Base-by-base conservation (phyloP, 2,113 vertebrate genomes). In the Cyprinodon variegatus region DNA sequence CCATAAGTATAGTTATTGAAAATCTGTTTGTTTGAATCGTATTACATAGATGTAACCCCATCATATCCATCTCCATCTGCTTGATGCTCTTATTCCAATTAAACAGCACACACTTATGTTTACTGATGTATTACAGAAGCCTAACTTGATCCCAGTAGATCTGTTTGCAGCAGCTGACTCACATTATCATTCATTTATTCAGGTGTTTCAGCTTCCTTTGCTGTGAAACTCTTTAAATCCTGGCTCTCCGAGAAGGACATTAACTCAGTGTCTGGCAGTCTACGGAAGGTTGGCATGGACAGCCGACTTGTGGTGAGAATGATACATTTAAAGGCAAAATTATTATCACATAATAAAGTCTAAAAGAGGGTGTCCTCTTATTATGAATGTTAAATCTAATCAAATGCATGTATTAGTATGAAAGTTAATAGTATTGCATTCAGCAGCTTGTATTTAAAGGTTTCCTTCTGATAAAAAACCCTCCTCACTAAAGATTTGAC, bases 241-340 rank as follows among this genome's bases (percentile, higher is more conserved):
- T 99, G 97, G 98, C 97, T 99, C 89, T 96, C 97, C 67, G 97
- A 99, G 87, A 99, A 97, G 90, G 98, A 99, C 90, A 98, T 99
- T 87, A 96, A 96, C 83, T 97, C 97, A 4, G 96, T 99, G 17
- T 95, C 97, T 88, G 95, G 86, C 87, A 97, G 95, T 84, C 96
- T 98, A 78, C 95, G 97, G 57, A 99, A 97, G 93, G 97, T 99
- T 80, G 96, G 96, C 92, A 99, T 99, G 97, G 97, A 99, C 89
- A 99, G 97, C 91, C 96, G 97, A 88, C 94, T 99, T 83, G 96
- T 98, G 97, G 97, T 99, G 88, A 91, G 92, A 57, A 66, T 12
- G 10, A 60, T 59, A 29, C 36, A 67, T 67, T 20, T 11, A 22
- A 53, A 29, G 67, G 53, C 46, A 46, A 45, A 63, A 13, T n/a